phyloP scores from a whole-genome alignment of 2,888 invertebrate species.

The Eucera pruinosa region DNA sequence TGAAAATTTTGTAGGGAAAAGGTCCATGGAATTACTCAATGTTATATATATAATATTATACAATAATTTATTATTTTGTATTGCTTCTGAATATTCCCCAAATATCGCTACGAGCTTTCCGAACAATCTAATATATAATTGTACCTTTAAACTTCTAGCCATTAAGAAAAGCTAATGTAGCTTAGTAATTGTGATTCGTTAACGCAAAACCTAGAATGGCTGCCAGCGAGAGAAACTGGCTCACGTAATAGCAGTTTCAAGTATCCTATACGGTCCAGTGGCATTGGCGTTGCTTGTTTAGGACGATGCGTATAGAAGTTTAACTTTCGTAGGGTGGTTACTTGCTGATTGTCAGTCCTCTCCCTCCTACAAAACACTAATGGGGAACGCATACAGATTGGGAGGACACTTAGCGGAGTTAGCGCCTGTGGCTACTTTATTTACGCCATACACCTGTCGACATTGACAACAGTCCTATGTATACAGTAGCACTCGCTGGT shows the following conservation, averaged over 20 bases:
- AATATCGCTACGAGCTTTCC: no score
- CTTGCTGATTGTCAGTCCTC: slow-evolving; percentile 43
- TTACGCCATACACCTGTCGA: slow-evolving; percentile 71
- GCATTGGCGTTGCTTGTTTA: slow-evolving; percentile 52
- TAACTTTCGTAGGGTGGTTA: slow-evolving; percentile 50
- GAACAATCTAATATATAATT: no score
- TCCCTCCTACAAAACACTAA: slow-evolving; percentile 64
- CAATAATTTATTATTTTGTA: no score
- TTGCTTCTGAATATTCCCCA: no score
- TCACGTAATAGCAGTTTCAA: slow-evolving; percentile 19
- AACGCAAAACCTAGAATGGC: slow-evolving; percentile 16
- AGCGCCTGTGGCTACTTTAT: slow-evolving; percentile 77
- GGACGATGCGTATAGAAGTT: slow-evolving; percentile 42
- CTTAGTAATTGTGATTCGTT: slow-evolving; percentile 45
- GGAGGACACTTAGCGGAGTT: slow-evolving; percentile 77
- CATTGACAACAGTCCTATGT: slow-evolving; percentile 66
- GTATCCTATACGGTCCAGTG: background rate
- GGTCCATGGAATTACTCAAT: no score
- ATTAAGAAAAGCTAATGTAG: slow-evolving; percentile 10
- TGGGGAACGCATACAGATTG: slow-evolving; percentile 76
- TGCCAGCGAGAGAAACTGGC: background rate
- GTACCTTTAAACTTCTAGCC: no score
- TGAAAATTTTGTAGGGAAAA: no score
- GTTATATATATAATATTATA: no score
- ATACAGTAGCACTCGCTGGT: slow-evolving; percentile 75